Conservation (phyloP, 2,113 vertebrate genomes). For the Trichomycterus rosablanca region DNA sequence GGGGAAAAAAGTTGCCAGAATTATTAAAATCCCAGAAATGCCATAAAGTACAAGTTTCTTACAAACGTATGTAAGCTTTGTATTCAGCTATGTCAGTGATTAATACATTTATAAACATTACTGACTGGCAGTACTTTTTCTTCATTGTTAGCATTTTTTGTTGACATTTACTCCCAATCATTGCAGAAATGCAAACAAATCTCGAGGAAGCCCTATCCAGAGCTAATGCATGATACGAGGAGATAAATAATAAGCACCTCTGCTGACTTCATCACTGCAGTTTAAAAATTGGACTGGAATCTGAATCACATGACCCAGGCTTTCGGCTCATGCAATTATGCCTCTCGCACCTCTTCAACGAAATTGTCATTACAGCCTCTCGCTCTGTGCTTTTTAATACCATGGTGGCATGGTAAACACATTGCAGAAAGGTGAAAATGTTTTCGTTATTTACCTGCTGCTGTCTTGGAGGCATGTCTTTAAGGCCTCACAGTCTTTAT, state of each 20-base stretch:
- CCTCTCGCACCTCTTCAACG: not conserved
- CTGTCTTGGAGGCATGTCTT: conserved; percentile 15
- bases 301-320: conserved; percentile 2
- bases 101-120: not conserved
- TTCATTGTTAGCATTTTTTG: conserved; percentile 7
- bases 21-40: no score
- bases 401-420: conserved; percentile 16
- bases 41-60: no score
- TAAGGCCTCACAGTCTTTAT: conserved; percentile 29
- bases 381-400: conserved; percentile 27
- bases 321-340: conserved; percentile 7
- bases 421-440: conserved; percentile 24
- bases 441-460: conserved; percentile 25
- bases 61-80: no score
- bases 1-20: no score
- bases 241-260: conserved; percentile 25
- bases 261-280: conserved; percentile 23
- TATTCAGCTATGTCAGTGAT: no score
- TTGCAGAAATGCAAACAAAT: not conserved
- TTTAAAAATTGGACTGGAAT: conserved; percentile 23
- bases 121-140: not conserved
- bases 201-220: not conserved
- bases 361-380: conserved; percentile 34
- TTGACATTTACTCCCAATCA: conserved; percentile 2
- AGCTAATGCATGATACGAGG: conserved; percentile 10